Percentiles rank a stretch among this genome's conserved stretches.
These are phyloP conservation scores for Phthorimaea operculella DNA, from an alignment of 1,140 invertebrate genomes.

Conservation along the genomic window DNA sequence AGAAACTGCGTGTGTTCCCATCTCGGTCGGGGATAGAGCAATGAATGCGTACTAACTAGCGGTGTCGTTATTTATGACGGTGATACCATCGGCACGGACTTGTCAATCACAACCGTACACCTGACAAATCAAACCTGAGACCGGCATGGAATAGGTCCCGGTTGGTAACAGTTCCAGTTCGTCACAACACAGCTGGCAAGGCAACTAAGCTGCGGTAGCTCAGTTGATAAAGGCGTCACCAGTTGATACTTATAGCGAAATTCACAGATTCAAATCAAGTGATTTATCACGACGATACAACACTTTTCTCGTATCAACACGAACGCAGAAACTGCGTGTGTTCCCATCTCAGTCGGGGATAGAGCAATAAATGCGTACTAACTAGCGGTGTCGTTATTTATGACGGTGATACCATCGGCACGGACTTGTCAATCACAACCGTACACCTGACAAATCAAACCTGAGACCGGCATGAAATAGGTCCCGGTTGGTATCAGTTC, in stretches of 20 bases:
- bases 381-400: slow-evolving; percentile 5
- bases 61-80: slow-evolving; percentile 4
- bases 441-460: slow-evolving; percentile 2
- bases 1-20: background rate
- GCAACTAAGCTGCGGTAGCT: too few species aligned
- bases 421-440: slow-evolving; percentile 3
- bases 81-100: slow-evolving; percentile 3
- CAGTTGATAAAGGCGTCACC: too few species aligned
- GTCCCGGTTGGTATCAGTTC: too few species aligned
- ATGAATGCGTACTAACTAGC: slow-evolving; percentile 4
- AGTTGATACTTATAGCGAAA: too few species aligned
- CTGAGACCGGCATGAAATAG: background rate
- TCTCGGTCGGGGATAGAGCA: background rate
- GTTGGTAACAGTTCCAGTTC: too few species aligned
- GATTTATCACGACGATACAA: too few species aligned
- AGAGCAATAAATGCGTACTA: slow-evolving; percentile 1
- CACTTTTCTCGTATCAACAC: too few species aligned
- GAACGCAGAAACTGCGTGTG: too few species aligned
- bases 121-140: slow-evolving; percentile 2
- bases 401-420: slow-evolving; percentile 1
- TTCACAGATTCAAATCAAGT: too few species aligned
- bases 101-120: slow-evolving; percentile 3
- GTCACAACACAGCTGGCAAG: too few species aligned
- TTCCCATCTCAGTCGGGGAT: background rate
- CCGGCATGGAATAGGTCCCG: too few species aligned